Percentiles rank a stretch among this genome's conserved stretches.
These are phyloP conservation scores for Zygothrica quintamaculata DNA, from an alignment of 2,888 invertebrate genomes.

Conservation along the genomic window DNA sequence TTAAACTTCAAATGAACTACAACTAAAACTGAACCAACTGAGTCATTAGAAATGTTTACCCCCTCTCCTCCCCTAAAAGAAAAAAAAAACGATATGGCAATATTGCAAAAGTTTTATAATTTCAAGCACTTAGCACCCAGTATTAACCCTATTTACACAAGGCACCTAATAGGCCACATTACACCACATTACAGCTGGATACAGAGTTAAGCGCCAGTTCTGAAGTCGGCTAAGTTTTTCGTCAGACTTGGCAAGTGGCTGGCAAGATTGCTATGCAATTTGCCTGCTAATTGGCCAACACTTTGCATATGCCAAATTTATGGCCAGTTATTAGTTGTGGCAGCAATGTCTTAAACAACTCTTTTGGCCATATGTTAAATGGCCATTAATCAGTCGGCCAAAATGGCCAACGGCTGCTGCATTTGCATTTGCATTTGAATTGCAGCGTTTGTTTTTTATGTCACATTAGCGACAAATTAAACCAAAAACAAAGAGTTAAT, in stretches of 20 bases:
- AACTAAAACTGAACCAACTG: too few relatives aligned
- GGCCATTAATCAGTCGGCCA: constrained; percentile 66
- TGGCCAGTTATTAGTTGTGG: constrained; percentile 60
- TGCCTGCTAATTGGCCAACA: constrained; percentile 70
- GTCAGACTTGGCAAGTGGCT: constrained; percentile 40
- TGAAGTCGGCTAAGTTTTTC: constrained; percentile 36
- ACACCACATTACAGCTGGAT: too few relatives aligned
- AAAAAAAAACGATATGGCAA: too few relatives aligned
- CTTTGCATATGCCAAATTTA: constrained; percentile 70
- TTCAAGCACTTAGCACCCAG: constrained; percentile 31
- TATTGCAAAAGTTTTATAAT: too few relatives aligned
- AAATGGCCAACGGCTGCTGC: constrained; percentile 55
- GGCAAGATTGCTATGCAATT: constrained; percentile 45
- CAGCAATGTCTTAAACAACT: too few relatives aligned
- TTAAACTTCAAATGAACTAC: constrained; percentile 9
- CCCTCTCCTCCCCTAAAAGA: neutral
- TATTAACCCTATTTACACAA: too few relatives aligned
- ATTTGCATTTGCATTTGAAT: constrained; percentile 1
- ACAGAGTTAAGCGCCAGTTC: constrained; percentile 15
- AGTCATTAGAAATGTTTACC: constrained; percentile 28
- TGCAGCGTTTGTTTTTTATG: constrained; percentile 1
- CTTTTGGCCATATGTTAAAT: constrained; percentile 38
- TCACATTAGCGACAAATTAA: neutral
- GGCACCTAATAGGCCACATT: too few relatives aligned
- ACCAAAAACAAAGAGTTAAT: too few relatives aligned